phyloP scores from a whole-genome alignment of 2,797 vertebrate species.

The Capromys pilorides region DNA sequence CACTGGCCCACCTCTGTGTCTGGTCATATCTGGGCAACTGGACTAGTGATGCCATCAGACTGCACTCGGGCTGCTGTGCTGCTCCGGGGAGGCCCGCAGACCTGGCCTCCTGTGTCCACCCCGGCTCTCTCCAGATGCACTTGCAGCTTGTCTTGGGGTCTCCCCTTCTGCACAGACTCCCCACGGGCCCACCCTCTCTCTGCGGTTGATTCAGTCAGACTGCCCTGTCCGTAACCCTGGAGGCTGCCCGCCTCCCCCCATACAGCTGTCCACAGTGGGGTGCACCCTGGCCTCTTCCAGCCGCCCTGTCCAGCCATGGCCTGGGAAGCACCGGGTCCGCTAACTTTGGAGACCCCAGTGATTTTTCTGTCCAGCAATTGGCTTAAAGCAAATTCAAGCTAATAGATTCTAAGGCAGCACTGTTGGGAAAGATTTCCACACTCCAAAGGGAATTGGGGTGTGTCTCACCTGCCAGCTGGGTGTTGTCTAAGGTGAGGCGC shows the following conservation, averaged over 20 bases:
- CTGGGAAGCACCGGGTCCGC: not conserved
- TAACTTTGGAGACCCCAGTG: not conserved
- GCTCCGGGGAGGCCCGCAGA: not conserved
- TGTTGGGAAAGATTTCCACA: not conserved
- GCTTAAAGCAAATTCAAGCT: not conserved
- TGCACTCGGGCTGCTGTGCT: too few species aligned
- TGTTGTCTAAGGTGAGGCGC: not conserved
- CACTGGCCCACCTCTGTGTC: not conserved
- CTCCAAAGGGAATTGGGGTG: not conserved
- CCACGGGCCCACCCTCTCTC: not conserved
- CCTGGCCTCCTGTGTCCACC: too few species aligned
- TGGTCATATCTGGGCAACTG: not conserved
- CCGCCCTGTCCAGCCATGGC: fast-evolving
- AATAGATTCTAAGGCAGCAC: not conserved
- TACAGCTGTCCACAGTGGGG: not conserved
- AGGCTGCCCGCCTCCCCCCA: too few species aligned
- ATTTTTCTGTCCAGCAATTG: not conserved
- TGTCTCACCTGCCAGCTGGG: not conserved
- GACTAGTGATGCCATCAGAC: not conserved
- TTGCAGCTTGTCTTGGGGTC: not conserved
- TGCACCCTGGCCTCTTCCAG: not conserved
- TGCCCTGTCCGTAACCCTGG: not conserved
- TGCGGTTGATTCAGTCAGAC: not conserved
- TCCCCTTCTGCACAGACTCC: not conserved
- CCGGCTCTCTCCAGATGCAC: not conserved